Evolutionary conservation across 2,113 vertebrate species (phyloP).

Genomic region (Gasterosteus nipponicus): DNA sequence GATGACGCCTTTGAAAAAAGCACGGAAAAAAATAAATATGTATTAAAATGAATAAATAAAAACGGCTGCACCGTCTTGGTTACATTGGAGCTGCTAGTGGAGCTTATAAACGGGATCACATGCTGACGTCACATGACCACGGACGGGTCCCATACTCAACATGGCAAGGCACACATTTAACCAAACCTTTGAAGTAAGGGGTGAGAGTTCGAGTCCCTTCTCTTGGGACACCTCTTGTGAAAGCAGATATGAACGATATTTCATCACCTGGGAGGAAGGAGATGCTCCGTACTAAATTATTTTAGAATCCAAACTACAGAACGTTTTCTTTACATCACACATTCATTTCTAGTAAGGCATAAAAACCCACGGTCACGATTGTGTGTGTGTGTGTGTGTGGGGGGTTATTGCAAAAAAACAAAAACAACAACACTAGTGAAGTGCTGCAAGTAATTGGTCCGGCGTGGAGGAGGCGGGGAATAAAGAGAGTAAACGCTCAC

Average conservation of each 20-base stretch:
- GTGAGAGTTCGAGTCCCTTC: conserved; percentile 18
- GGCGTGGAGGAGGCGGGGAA: not conserved
- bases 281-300: too few relatives aligned
- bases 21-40: conserved; percentile 55
- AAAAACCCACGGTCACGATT: conserved; percentile 45
- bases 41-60: conserved; percentile 69
- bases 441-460: conserved; percentile 2
- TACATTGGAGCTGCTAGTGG: conserved; percentile 1
- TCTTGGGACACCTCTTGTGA: not conserved
- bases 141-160: not conserved
- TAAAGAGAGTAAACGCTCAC: not conserved
- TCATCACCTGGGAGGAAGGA: not conserved
- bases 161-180: conserved; percentile 62
- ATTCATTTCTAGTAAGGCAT: conserved; percentile 80
- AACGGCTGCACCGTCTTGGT: conserved; percentile 20
- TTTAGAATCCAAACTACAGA: conserved; percentile 7
- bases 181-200: conserved; percentile 20
- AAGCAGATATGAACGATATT: not conserved
- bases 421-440: conserved; percentile 28
- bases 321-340: conserved; percentile 35
- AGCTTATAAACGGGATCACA: conserved; percentile 10
- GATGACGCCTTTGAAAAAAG: conserved; percentile 30
- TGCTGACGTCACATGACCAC: not conserved
- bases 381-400: not conserved
- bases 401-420: conserved; percentile 49